Evolutionary conservation across 2,888 invertebrate genomes (phyloP), one percentile per base, ranked within the genome.

Genomic region (Campoletis raptor): DNA sequence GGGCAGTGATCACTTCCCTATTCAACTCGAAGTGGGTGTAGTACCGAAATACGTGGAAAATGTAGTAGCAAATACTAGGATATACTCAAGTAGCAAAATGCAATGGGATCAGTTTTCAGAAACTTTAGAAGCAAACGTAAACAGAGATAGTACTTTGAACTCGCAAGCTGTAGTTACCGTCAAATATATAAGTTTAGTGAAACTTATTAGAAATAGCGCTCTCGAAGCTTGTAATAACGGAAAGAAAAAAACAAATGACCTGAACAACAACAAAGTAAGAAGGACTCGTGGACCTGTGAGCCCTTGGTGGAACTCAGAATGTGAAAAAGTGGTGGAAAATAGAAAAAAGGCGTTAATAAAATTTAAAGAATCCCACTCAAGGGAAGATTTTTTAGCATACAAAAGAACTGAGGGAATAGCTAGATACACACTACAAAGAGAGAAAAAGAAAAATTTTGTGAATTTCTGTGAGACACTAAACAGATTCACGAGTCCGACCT

Each of bases 1-100:
- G 83, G 84, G 84, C 1, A 84, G 84, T 45, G 84, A 81, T 21
- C 80, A 80, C 37, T 64, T 70, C 24, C 80, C 80, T 1, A 84
- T 80, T 36, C 30, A 15, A 12, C 24, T 80, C 1, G 40, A 69
- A 15, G 10, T 74, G 6, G 70, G 70, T 2, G 18, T 48, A 8
- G 0, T 6, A n/a, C 61, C 74, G 61, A 40, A 18, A 10, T 57
- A 61, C 21, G 40, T 74, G 2, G 61, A 74, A 21, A 6, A 37
- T 9, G 42, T 40, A 36, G 64, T 24, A 45, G 66, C 64, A 64
- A 36, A 57, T 15, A 52, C 57, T 21, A 73, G 48, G 15, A 67
- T 69, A 69, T 15, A 78, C 15, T 45, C 52, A 37, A 52, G n/a
- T 30, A 24, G 2, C 15, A 73, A 64, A 57, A 73, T 79, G 9